A percentile compares a stretch with the other conserved stretches of the same genome.
Conservation (phyloP, 2,113 vertebrate genomes). For the Myrmophylax atrothorax region DNA sequence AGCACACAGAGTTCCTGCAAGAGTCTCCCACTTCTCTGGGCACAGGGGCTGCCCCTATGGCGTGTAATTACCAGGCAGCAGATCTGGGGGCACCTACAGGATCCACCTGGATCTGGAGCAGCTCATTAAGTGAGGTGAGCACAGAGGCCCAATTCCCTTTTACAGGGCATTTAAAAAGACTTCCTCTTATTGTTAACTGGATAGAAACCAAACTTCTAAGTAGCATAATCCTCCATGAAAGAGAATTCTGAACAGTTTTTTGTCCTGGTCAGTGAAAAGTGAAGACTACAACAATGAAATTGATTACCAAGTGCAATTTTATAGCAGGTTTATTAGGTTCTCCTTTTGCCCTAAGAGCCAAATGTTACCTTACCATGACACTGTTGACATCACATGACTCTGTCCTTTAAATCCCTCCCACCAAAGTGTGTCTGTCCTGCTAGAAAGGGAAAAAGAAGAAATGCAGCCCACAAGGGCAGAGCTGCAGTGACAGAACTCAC, state of each 20-base stretch:
- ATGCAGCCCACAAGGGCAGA: rapidly evolving
- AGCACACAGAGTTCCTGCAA: not conserved
- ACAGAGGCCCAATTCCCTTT: not conserved
- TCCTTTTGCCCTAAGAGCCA: not conserved
- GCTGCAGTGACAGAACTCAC: conserved; percentile 67
- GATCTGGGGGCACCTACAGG: not conserved
- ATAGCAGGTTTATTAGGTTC: not conserved
- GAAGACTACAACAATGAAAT: not conserved
- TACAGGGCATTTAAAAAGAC: not conserved
- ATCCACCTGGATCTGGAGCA: not conserved
- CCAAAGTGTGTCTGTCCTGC: not conserved
- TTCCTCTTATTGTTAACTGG: not conserved
- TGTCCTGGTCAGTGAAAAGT: not conserved
- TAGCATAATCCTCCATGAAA: rapidly evolving
- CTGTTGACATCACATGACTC: not conserved
- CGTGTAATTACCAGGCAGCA: not conserved
- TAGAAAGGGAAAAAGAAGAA: not conserved
- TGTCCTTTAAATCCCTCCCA: not conserved
- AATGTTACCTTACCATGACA: not conserved
- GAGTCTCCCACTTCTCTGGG: not conserved
- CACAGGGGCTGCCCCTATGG: rapidly evolving
- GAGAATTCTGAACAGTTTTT: not conserved
- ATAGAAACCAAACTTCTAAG: not conserved
- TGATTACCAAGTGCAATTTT: not conserved
- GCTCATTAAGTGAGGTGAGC: not conserved